Conservation (phyloP, 2,888 invertebrate genomes). For the Escarpia spicata region DNA sequence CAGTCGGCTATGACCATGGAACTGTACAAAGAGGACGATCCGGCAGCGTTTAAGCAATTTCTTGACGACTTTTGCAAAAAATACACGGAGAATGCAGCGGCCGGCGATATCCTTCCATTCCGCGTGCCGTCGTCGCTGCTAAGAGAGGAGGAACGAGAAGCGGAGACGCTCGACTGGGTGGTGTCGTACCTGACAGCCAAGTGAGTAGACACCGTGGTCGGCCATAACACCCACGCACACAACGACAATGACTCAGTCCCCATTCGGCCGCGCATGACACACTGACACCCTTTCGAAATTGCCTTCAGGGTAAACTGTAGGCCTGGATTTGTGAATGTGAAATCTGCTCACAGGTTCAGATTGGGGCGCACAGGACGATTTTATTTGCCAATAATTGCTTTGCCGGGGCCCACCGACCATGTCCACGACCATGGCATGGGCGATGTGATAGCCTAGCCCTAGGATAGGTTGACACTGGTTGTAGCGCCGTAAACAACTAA, state of each 20-base stretch:
- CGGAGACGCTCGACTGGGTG: not conserved
- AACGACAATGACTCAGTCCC: not conserved
- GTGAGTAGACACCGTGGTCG: not conserved
- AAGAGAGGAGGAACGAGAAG: not conserved
- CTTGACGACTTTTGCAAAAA: not conserved
- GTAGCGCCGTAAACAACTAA: not conserved
- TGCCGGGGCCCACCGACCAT: no score
- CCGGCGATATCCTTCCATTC: not conserved
- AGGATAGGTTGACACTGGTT: not conserved
- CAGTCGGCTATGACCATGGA: not conserved
- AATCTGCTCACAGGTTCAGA: not conserved
- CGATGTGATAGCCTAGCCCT: not conserved
- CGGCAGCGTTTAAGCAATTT: not conserved
- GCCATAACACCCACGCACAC: slow-evolving; percentile 12
- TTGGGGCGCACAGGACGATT: not conserved
- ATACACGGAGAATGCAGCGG: not conserved
- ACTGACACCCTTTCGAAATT: slow-evolving; percentile 9
- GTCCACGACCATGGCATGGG: not conserved
- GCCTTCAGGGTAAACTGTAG: not conserved
- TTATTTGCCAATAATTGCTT: not conserved
- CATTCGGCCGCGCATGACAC: not conserved
- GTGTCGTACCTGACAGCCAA: not conserved
- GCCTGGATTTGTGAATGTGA: slow-evolving; percentile 9
- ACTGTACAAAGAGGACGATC: slow-evolving; percentile 1
- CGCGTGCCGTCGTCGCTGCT: not conserved